Evolutionary conservation across 92 coral and sea anemone species (phyloP).

Genomic region (Bergia sp.): DNA sequence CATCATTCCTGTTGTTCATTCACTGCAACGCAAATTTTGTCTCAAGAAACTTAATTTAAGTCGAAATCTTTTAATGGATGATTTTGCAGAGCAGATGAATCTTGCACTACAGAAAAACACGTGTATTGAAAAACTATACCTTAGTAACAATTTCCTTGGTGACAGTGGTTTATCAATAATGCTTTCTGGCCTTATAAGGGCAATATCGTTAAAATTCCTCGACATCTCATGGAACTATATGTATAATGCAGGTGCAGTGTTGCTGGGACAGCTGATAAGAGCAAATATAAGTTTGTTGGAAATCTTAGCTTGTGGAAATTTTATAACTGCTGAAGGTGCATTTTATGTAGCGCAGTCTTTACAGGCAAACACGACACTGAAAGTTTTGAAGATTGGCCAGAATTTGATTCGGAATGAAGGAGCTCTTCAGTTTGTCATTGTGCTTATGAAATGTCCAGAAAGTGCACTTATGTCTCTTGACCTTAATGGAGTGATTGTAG

Average conservation of each 20-base stretch:
- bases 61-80: constrained; percentile 72
- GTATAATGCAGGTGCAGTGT: constrained; percentile 76
- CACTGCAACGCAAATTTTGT: constrained; percentile 54
- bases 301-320: constrained; percentile 79
- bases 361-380: constrained; percentile 62
- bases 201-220: constrained; percentile 61
- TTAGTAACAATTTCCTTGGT: constrained; percentile 79
- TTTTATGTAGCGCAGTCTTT: constrained; percentile 65
- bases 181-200: constrained; percentile 64
- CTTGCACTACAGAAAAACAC: constrained; percentile 52
- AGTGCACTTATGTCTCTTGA: constrained; percentile 68
- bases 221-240: constrained; percentile 95
- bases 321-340: constrained; percentile 78
- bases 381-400: constrained; percentile 71
- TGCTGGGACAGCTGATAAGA: constrained; percentile 63
- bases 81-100: constrained; percentile 59
- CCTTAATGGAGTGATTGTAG: constrained; percentile 84
- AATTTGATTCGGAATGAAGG: constrained; percentile 84
- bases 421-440: constrained; percentile 60
- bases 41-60: constrained; percentile 67
- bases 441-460: constrained; percentile 27
- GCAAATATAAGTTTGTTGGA: constrained; percentile 63
- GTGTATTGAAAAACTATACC: constrained; percentile 59
- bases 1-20: constrained; percentile 47
- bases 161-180: constrained; percentile 68